Base-by-base conservation (phyloP, 2,797 vertebrate species). In the Pseudopleuronectes americanus region DNA sequence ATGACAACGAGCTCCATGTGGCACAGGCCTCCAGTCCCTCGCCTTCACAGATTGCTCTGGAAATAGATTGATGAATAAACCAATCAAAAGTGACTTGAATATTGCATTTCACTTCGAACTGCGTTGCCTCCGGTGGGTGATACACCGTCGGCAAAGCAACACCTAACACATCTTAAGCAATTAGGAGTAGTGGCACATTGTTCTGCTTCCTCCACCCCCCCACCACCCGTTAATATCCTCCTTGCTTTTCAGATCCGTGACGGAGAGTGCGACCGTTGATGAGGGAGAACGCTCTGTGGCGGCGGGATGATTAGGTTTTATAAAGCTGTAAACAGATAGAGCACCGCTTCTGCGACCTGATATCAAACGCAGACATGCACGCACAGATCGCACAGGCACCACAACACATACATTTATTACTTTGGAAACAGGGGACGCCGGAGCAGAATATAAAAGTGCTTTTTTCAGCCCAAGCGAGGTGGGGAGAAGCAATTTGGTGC, bases 401-500 rank as follows among this genome's bases (percentile, higher is more conserved):
- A 28, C 31, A 2, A 55, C 64, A 55, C 69, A 58, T 51, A 57
- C 58, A 73, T 74, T 80, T 84, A 89, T 85, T 88, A 72, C 73
- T 73, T 31, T 76, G 64, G 52, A 73, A 76, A 16, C 59, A 22
- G 41, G 65, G 55, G 70, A 81, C 53, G 38, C 53, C 63, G 31
- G 59, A 33, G n/a, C 45, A 41, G 62, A 77, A 24, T 54, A 49
- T 45, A 60, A 76, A 79, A 69, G 75, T 76, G 36, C 73, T 41
- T 52, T 14, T 47, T 45, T 31, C 52, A 65, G 47, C 60, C 65
- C 66, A 71, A 83, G 63, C 81, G 77, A 79, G 62, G 74, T 3
- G 36, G 28, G 36, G 76, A 83, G 85, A 89, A 84, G 80, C 78
- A 80, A 79, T 90, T 85, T 89, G 83, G 75, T 22, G 4, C 74